Percentiles rank a stretch among this genome's conserved stretches.
phyloP scores from a whole-genome alignment of 2,797 vertebrate genomes.

The Clarias platycephalus region DNA sequence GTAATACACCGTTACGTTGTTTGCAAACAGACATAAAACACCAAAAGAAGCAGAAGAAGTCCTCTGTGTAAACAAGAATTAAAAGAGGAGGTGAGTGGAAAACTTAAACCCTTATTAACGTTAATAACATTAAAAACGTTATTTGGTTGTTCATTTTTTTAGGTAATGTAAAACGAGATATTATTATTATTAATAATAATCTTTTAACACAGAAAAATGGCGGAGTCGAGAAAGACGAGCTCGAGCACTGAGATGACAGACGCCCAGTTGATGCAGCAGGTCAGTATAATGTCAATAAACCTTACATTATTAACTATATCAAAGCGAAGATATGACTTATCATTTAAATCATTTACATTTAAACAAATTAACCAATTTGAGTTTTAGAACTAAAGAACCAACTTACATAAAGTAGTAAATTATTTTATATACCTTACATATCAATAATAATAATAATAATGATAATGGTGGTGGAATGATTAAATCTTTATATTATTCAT shows the following conservation, averaged over 20 bases:
- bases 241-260: conserved; percentile 60
- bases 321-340: no score
- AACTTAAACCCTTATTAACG: not conserved
- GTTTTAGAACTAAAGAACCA: not conserved
- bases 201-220: conserved; percentile 55
- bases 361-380: not conserved
- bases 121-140: not conserved
- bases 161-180: not conserved
- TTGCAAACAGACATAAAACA: no score
- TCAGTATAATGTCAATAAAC: conserved; percentile 19
- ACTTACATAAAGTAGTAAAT: not conserved
- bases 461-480: not conserved
- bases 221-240: conserved; percentile 38
- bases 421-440: not conserved
- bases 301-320: no score
- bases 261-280: conserved; percentile 70
- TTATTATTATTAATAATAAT: not conserved
- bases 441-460: no score
- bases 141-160: not conserved
- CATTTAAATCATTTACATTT: no score
- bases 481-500: not conserved
- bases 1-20: no score
- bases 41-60: no score
- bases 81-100: not conserved
- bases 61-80: conserved; percentile 32